These are phyloP conservation scores for Tubulanus polymorphus DNA, from an alignment of 2,888 invertebrate genomes.

Conservation along the genomic window DNA sequence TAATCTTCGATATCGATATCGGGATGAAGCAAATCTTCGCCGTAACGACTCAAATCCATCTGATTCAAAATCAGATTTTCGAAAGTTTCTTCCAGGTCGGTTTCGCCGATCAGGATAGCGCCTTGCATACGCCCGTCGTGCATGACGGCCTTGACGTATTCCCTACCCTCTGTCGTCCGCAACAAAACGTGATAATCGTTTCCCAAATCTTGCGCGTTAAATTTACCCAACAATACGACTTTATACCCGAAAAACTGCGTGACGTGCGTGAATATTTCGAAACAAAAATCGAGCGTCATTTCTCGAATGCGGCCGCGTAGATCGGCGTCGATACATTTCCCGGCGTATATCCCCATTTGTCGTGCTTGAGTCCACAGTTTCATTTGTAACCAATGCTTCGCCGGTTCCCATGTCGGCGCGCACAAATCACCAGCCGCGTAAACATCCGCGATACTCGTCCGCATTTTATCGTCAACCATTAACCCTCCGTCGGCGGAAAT, in stretches of 20 bases:
- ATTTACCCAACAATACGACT: conserved; percentile 83
- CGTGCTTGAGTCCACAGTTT: conserved; percentile 96
- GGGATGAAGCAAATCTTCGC: conserved; percentile 90
- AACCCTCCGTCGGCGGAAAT: conserved; percentile 72
- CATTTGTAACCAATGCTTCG: conserved; percentile 60
- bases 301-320: conserved; percentile 27
- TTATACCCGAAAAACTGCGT: conserved; percentile 92
- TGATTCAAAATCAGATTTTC: conserved; percentile 96
- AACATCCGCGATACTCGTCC: conserved; percentile 71
- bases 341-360: conserved; percentile 94
- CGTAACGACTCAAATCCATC: conserved; percentile 79
- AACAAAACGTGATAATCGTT: conserved; percentile 77
- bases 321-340: conserved; percentile 70
- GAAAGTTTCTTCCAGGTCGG: conserved; percentile 94
- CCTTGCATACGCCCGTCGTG: conserved; percentile 82
- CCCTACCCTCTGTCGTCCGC: conserved; percentile 71
- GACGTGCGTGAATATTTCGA: conserved; percentile 95
- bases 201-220: conserved; percentile 84
- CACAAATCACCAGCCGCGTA: conserved; percentile 97
- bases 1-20: conserved; percentile 97
- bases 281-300: conserved; percentile 75
- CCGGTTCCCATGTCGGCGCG: conserved; percentile 68
- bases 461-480: conserved; percentile 78
- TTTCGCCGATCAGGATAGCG: conserved; percentile 92
- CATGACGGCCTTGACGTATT: conserved; percentile 78